A percentile compares a stretch with the other conserved stretches of the same genome.
Conservation (phyloP, 2,888 invertebrate species). For the Euzetes globulus region DNA sequence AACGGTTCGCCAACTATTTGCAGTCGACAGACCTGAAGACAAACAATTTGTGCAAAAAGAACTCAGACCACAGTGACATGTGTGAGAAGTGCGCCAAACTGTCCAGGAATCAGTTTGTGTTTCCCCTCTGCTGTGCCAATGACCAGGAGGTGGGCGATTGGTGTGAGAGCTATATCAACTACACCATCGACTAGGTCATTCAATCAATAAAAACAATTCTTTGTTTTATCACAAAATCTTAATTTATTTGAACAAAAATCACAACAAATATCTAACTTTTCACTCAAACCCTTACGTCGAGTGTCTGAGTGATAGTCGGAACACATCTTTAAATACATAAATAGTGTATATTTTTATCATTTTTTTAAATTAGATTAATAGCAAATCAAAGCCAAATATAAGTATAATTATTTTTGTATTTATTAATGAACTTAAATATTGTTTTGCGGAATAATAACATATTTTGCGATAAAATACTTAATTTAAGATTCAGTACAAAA, state of each 20-base stretch:
- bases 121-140: slow-evolving; percentile 24
- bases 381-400: too few species aligned
- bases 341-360: too few species aligned
- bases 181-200: neutral
- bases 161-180: slow-evolving; percentile 29
- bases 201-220: too few species aligned
- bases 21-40: neutral
- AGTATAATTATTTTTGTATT: neutral
- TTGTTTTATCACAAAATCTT: too few species aligned
- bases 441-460: neutral
- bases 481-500: neutral
- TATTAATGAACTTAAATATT: neutral
- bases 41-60: neutral
- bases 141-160: slow-evolving; percentile 24
- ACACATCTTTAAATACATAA: too few species aligned
- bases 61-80: slow-evolving; percentile 16
- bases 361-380: too few species aligned
- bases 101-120: slow-evolving; percentile 16
- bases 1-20: neutral
- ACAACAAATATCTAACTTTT: too few species aligned
- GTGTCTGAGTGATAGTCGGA: too few species aligned
- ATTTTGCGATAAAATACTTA: slow-evolving; percentile 7
- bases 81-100: slow-evolving; percentile 33
- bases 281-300: too few species aligned
- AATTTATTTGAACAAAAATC: too few species aligned